Base-by-base conservation (phyloP, 2,113 vertebrate genomes). In the Dicerorhinus sumatrensis region DNA sequence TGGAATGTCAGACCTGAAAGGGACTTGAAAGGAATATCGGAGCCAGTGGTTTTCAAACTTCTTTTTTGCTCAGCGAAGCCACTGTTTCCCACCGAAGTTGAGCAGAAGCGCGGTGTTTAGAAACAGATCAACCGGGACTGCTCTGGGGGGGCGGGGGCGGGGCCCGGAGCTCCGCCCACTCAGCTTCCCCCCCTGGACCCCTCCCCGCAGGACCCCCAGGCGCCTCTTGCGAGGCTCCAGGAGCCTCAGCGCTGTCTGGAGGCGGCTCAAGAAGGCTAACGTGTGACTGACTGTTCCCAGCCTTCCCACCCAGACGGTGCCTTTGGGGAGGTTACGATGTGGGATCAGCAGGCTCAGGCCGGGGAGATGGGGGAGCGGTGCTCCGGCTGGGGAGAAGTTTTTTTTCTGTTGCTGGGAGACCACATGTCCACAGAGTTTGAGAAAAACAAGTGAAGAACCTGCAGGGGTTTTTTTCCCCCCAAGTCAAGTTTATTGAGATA, bases 101-200 rank as follows among this genome's bases (percentile, higher is more conserved):
- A 63, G 76, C 4, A 5, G 25, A 51, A 82, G 18, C 48, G 67
- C 82, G n/a, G 21, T 8, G 3, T n/a, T 1, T 13, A 33, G 42
- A 25, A 76, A 42, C n/a, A 0, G 31, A 36, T 3, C n/a, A 12
- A 39, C 6, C 0, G 3, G 1, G 29, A 8, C 4, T 1, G 2
- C 33, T 70, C 6, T 0, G 39, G 39, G 25, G 4, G 54, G 39
- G 25, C 3, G 54, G 25, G 51, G 65, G 51, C 2, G 31, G 46
- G 42, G 42, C 80, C 63, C 46, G 58, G 23, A 56, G 11, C 31
- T 27, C 31, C 31, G 1, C 31, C 54, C 70, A 21, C 29, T 29
- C 8, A n/a, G 11, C 62, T 25, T 42, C 20, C 27, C 54, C 62
- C 31, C 1, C n/a, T 29, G 27, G 0, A 12, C 69, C 10, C 20